These are phyloP conservation scores for Polypterus senegalus DNA, from an alignment of 2,113 vertebrate species.

Conservation along the genomic window DNA sequence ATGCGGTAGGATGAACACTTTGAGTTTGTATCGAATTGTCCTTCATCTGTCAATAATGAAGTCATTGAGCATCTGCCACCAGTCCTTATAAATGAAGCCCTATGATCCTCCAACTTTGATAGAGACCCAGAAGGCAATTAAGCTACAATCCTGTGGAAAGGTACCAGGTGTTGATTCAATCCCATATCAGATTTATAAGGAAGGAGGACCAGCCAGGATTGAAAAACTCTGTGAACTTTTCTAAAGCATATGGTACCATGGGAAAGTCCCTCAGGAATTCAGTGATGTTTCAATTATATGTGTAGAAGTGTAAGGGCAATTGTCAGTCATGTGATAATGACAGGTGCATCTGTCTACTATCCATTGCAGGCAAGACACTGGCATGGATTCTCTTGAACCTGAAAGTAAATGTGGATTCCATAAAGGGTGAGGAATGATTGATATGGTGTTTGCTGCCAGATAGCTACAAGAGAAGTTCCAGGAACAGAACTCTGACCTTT, in stretches of 20 bases:
- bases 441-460: constrained; percentile 1
- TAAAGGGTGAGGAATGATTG: not conserved
- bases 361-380: constrained; percentile 5
- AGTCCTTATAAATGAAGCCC: constrained; percentile 1
- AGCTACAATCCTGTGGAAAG: not conserved
- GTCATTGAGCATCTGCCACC: not conserved
- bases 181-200: not conserved
- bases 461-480: not conserved
- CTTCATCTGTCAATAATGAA: constrained; percentile 2
- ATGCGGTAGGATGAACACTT: constrained; percentile 4
- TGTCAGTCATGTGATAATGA: constrained; percentile 8
- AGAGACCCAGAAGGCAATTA: not conserved
- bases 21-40: constrained; percentile 3
- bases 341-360: constrained; percentile 1
- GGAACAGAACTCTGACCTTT: not conserved
- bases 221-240: not conserved
- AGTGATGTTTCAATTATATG: constrained; percentile 7
- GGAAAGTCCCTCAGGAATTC: constrained; percentile 2
- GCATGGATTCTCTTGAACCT: constrained; percentile 4
- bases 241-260: not conserved
- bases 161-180: not conserved
- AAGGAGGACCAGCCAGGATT: not conserved
- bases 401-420: not conserved
- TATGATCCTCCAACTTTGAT: not conserved
- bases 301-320: constrained; percentile 9